Conservation (phyloP, 2,113 vertebrate genomes). For the Mustela lutreola region DNA sequence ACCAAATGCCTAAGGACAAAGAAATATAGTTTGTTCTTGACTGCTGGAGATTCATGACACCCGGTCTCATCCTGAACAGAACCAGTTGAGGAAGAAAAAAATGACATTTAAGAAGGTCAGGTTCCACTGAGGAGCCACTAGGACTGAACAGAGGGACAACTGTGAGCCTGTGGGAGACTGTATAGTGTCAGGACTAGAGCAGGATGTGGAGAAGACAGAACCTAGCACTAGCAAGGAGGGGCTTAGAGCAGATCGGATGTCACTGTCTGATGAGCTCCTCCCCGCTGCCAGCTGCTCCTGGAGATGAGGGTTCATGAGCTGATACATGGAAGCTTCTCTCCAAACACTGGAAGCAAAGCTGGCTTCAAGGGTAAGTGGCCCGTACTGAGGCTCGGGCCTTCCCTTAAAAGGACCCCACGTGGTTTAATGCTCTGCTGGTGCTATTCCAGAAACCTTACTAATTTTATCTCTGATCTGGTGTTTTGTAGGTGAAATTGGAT, state of each 20-base stretch:
- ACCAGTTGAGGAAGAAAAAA: background rate
- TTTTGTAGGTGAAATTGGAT: background rate
- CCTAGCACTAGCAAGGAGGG: background rate
- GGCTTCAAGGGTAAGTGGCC: background rate
- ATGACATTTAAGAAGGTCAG: background rate
- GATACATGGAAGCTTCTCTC: accelerated
- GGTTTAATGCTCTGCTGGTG: background rate
- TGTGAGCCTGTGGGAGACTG: background rate
- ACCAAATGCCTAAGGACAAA: background rate
- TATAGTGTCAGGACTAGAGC: accelerated
- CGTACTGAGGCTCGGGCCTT: accelerated
- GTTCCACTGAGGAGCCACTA: background rate
- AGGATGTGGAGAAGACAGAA: background rate
- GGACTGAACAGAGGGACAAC: background rate
- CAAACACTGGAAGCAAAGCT: background rate
- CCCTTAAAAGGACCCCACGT: accelerated
- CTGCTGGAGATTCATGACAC: background rate
- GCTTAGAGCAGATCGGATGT: background rate
- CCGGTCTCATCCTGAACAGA: background rate
- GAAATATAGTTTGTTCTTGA: background rate
- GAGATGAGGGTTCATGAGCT: background rate
- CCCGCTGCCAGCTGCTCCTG: accelerated
- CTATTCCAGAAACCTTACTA: background rate
- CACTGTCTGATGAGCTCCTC: accelerated
- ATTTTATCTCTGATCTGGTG: background rate